phyloP scores from a whole-genome alignment of 2,113 vertebrate species.

The Phaethornis superciliosus region DNA sequence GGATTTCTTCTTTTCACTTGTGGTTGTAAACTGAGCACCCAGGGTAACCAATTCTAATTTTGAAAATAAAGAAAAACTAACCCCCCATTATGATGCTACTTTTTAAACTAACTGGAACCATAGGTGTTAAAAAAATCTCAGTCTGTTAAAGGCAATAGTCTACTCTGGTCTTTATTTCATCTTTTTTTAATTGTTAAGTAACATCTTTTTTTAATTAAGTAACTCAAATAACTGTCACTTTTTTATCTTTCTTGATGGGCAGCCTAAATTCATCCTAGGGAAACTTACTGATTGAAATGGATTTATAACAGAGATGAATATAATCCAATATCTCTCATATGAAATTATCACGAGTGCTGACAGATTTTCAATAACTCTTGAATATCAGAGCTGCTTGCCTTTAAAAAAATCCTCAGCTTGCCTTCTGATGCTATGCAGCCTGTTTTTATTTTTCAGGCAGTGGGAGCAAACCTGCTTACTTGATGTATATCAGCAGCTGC shows the following conservation, averaged over 20 bases:
- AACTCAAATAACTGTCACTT: background rate
- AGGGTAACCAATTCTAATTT: background rate
- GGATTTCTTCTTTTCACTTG: background rate
- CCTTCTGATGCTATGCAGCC: background rate
- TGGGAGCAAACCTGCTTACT: background rate
- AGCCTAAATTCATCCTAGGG: background rate
- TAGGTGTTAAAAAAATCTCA: background rate
- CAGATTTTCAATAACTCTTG: background rate
- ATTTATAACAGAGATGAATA: background rate
- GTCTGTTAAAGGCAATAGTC: background rate
- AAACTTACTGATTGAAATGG: background rate
- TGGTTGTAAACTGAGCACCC: background rate
- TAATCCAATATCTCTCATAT: background rate
- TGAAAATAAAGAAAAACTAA: background rate
- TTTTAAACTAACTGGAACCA: background rate
- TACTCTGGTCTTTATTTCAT: background rate
- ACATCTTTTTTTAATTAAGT: background rate
- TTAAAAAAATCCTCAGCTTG: background rate
- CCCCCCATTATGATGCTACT: background rate
- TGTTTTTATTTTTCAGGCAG: background rate
- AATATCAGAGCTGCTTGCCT: background rate
- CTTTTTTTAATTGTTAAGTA: background rate
- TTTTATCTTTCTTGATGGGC: background rate
- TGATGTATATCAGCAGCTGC: background rate
- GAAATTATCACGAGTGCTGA: background rate